These are phyloP conservation scores for Dasypus novemcinctus DNA, from an alignment of 2,113 vertebrate species.

Conservation along the genomic window DNA sequence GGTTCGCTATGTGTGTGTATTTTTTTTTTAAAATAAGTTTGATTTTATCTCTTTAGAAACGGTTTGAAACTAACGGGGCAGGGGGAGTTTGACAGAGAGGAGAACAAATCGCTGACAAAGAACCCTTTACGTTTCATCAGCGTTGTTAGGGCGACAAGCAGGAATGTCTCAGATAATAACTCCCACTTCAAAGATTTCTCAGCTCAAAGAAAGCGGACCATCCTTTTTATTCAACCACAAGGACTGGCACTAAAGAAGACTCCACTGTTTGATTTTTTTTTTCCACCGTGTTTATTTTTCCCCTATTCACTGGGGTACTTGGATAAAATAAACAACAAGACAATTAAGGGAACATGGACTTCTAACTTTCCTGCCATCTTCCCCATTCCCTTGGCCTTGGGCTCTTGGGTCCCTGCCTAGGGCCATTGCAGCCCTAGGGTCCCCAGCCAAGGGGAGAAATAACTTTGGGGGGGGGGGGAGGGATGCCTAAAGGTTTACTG, in stretches of 20 bases:
- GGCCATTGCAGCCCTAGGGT: not conserved
- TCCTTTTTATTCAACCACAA: slow-evolving; percentile 93
- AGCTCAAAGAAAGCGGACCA: slow-evolving; percentile 96
- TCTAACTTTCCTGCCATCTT: slow-evolving; percentile 87
- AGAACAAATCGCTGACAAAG: slow-evolving; percentile 96
- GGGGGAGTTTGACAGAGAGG: slow-evolving; percentile 91
- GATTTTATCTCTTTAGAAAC: slow-evolving; percentile 91
- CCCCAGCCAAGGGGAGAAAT: not conserved
- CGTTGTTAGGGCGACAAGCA: slow-evolving; percentile 96
- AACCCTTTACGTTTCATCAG: slow-evolving; percentile 97
- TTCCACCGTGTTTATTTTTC: slow-evolving; percentile 89
- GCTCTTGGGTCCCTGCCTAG: slow-evolving; percentile 51
- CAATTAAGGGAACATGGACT: slow-evolving; percentile 93
- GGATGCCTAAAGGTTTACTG: not conserved
- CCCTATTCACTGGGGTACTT: slow-evolving; percentile 90
- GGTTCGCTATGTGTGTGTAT: not conserved
- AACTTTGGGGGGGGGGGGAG: not conserved
- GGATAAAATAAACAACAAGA: slow-evolving; percentile 94
- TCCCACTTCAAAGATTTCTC: slow-evolving; percentile 97
- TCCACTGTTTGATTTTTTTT: slow-evolving; percentile 90
- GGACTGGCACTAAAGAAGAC: slow-evolving; percentile 93
- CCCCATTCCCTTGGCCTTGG: slow-evolving; percentile 79
- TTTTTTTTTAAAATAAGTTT: slow-evolving; percentile 76
- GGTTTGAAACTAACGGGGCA: slow-evolving; percentile 86
- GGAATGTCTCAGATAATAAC: slow-evolving; percentile 98